phyloP scores from a whole-genome alignment of 2,113 vertebrate genomes.

The Eurypyga helias region DNA sequence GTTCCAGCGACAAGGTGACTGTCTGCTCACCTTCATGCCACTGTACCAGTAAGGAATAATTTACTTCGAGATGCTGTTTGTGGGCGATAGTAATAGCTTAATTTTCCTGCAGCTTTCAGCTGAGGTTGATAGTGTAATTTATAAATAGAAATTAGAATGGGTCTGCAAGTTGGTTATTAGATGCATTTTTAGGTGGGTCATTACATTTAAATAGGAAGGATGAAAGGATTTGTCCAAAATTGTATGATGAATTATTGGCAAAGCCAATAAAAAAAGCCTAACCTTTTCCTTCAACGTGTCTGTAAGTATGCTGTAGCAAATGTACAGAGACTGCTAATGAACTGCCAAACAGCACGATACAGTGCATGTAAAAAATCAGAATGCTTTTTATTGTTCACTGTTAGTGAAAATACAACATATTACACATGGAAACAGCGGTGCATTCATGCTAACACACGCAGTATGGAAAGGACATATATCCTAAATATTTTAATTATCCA shows the following conservation, averaged over 20 bases:
- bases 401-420: conserved; percentile 36
- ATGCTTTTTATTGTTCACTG: conserved; percentile 70
- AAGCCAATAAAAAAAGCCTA: background rate
- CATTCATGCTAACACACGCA: background rate
- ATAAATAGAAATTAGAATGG: conserved; percentile 26
- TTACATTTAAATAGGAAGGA: background rate
- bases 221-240: conserved; percentile 1
- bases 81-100: background rate
- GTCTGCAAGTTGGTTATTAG: background rate
- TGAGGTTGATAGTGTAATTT: background rate
- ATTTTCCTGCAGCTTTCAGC: background rate
- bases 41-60: background rate
- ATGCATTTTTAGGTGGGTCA: conserved; percentile 7
- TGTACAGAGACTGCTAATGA: background rate
- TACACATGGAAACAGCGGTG: background rate
- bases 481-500: conserved; percentile 8
- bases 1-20: conserved; percentile 7
- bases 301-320: background rate
- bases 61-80: background rate
- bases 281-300: background rate
- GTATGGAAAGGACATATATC: background rate
- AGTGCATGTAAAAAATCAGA: conserved; percentile 21
- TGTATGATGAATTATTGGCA: background rate
- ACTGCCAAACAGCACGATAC: background rate
- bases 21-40: background rate